Evolutionary conservation across 2,113 vertebrate genomes (phyloP).

Genomic region (Nerophis ophidion): DNA sequence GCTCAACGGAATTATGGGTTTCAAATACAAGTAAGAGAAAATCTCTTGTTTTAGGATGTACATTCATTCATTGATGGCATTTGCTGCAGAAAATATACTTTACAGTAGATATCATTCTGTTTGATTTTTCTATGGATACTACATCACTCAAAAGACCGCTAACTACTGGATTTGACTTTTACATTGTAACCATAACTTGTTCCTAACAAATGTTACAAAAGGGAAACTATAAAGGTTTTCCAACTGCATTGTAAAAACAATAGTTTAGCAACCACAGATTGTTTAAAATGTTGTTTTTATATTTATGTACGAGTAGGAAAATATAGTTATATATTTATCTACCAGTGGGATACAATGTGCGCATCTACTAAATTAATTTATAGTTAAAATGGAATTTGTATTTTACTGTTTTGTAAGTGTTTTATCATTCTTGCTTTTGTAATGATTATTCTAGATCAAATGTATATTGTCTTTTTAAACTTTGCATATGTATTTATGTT

Average conservation of each 20-base stretch:
- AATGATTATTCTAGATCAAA: background rate
- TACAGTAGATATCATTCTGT: no score
- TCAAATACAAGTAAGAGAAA: constrained; percentile 72
- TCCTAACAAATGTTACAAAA: background rate
- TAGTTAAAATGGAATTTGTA: background rate
- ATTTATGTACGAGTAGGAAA: no score
- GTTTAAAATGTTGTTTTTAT: no score
- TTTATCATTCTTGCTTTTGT: background rate
- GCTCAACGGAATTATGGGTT: constrained; percentile 80
- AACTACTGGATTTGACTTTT: no score
- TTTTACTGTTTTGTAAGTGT: no score
- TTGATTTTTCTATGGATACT: no score
- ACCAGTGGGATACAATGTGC: no score
- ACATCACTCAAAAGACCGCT: no score
- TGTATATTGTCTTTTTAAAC: background rate
- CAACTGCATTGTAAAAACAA: no score
- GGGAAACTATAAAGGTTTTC: background rate
- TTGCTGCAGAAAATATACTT: background rate
- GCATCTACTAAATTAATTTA: no score
- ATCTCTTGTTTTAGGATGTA: background rate
- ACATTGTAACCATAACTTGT: background rate
- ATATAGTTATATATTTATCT: no score
- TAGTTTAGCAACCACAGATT: no score
- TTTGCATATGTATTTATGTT: background rate
- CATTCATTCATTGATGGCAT: background rate